Base-by-base conservation (phyloP, 2,113 vertebrate genomes). In the Saguinus midas region DNA sequence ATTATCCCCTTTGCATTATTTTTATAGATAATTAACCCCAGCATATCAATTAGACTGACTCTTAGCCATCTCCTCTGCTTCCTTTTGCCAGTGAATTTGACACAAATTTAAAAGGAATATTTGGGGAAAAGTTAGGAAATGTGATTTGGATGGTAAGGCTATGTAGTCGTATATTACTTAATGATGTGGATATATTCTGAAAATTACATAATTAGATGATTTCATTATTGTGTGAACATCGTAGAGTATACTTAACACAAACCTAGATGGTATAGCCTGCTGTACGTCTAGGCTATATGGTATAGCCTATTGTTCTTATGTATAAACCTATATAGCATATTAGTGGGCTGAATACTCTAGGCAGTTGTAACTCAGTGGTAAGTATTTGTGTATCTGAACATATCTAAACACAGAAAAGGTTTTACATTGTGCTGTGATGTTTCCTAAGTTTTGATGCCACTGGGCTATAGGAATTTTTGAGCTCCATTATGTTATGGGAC, bases 21-120 rank as follows among this genome's bases (percentile, higher is more conserved):
- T 97, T 94, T 92, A 76, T 96, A 80, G 55, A 72, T 78, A 76
- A 75, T 86, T 90, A 85, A 55, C 17, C 14, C 50, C 40, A 80
- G 13, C 35, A 45, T 88, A 45, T 82, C 50, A 92, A 87, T 55
- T 79, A 86, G 61, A 58, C 35, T 89, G 66, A 76, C 37, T 92
- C 14, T 79, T 18, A 95, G n/a, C 48, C 27, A 35, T 86, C 25
- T 88, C 9, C n/a, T 81, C 9, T 87, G 70, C 43, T 85, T 57
- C n/a, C 18, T 93, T 94, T 80, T 10, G 25, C 52, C 57, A 58
- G 1, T 91, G 78, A 78, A 52, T 66, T 90, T 91, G 52, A 50
- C n/a, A 96, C 4, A 76, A 1, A 32, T 90, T 96, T 81, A 32
- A 73, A 96, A 52, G 58, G 16, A 93, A 23, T 58, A 79, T 90